Conservation (phyloP, 2,113 vertebrate genomes). For the Psophia crepitans region DNA sequence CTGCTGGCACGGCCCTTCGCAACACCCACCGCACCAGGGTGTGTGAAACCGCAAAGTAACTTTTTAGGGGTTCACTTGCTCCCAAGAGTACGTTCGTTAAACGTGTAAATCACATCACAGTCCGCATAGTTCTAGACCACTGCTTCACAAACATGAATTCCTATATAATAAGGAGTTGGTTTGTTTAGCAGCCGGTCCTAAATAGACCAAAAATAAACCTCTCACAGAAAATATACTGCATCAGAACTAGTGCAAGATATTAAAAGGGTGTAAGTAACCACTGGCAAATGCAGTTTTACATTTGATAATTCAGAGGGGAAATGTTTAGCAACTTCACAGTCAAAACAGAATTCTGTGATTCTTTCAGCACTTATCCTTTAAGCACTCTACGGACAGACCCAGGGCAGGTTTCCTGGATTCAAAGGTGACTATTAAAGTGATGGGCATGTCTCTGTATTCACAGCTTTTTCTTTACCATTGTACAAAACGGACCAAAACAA, state of each 20-base stretch:
- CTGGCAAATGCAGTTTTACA: not conserved
- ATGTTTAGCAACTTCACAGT: not conserved
- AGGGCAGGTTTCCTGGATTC: not conserved
- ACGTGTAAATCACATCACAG: not conserved
- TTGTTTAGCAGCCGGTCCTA: not conserved
- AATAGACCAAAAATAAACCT: not conserved
- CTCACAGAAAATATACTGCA: not conserved
- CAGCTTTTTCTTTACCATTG: not conserved
- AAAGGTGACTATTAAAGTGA: not conserved
- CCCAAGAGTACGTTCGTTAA: no score
- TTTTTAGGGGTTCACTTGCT: not conserved
- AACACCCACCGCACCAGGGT: not conserved
- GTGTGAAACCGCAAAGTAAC: not conserved
- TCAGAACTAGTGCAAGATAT: not conserved
- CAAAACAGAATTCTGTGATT: not conserved
- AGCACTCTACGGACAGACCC: not conserved
- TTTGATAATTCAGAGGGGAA: not conserved
- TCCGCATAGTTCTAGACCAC: not conserved
- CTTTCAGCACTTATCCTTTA: not conserved
- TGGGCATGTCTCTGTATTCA: not conserved
- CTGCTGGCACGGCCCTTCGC: not conserved
- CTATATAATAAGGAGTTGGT: fast-evolving
- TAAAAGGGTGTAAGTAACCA: not conserved
- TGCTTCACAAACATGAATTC: not conserved
- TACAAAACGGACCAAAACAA: not conserved